Evolutionary conservation across 2,888 invertebrate species (phyloP), one percentile per base, ranked within the genome.

Genomic region (Diplolepis rosae): DNA sequence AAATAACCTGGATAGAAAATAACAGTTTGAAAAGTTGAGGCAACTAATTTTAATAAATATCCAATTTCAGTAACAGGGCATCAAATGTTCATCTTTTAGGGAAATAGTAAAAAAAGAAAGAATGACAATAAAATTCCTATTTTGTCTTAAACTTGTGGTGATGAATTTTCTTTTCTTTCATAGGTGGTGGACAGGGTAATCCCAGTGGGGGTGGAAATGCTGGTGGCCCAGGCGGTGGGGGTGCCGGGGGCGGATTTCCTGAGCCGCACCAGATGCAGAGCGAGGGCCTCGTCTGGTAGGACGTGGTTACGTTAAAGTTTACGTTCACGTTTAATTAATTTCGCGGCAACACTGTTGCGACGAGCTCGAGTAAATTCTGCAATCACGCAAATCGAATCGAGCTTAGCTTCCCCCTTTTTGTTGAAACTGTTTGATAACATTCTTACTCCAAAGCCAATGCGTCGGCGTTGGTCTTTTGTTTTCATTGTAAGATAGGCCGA

Each of bases 271-370:
- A 93, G 90, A 91, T 92, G 90, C 92, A 93, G 87, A 94, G 92
- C 89, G 94, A 94, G 89, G 93, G 93, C 69, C 91, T 94, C 85
- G 94, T 93, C 90, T 94, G 94, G 94, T 94, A 93, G 91, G 90
- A 91, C 82, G 82, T 82, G 83, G 71, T 70, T 51, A 66, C 76
- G 73, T 74, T 76, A 70, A 76, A 69, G 72, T 78, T 77, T 68
- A 76, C 73, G 74, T 76, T 77, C 73, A 79, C 75, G 76, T 84
- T 82, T 85, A 84, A 86, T 85, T 84, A 81, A 83, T 83, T 79
- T 79, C 71, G 69, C 71, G 72, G 74, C 68, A 48, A 54, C 65
- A 69, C 32, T 68, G 24, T 11, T 35, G 67, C 35, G 13, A 24
- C 15, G 66, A 22, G 65, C 48, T 28, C 50, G 50, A 45, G 56